These are phyloP conservation scores for Chlorops oryzae DNA, from an alignment of 1,140 invertebrate genomes.

Conservation along the genomic window DNA sequence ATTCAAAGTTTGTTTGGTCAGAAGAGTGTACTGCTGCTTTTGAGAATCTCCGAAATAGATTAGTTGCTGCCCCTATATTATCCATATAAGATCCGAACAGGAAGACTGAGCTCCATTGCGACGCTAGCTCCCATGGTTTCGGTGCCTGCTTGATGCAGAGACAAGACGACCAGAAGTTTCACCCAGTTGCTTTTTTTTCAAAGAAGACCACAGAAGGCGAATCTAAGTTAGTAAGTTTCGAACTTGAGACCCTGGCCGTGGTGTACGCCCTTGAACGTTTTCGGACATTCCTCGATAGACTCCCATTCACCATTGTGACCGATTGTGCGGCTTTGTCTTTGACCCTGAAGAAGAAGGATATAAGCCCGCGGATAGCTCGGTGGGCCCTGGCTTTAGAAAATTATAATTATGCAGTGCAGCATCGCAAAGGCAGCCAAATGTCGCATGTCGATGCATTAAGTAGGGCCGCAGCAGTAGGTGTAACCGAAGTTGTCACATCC, in stretches of 20 bases:
- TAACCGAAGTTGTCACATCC: no score
- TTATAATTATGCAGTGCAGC: not conserved
- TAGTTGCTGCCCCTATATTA: no score
- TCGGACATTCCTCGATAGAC: slow-evolving; percentile 41
- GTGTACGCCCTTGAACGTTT: slow-evolving; percentile 36
- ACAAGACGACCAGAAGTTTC: slow-evolving; percentile 7
- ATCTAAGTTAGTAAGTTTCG: slow-evolving; percentile 42
- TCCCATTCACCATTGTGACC: slow-evolving; percentile 37
- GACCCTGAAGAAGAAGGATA: slow-evolving; percentile 22
- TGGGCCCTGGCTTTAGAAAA: slow-evolving; percentile 17
- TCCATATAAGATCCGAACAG: no score
- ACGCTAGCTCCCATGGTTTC: slow-evolving; percentile 19
- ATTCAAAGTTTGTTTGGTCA: slow-evolving; percentile 20
- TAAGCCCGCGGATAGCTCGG: slow-evolving; percentile 22
- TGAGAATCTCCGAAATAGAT: no score
- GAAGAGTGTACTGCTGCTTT: no score
- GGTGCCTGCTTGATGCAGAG: slow-evolving; percentile 25
- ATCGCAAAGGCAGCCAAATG: not conserved
- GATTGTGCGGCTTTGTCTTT: slow-evolving; percentile 28
- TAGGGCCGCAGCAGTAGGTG: no score
- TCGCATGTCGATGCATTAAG: slow-evolving; percentile 1
- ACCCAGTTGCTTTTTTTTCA: slow-evolving; percentile 10
- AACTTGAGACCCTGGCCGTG: slow-evolving; percentile 48
- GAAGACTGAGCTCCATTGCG: slow-evolving; percentile 26
- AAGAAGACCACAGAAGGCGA: slow-evolving; percentile 42